Evolutionary conservation across 2,888 invertebrate genomes (phyloP), one percentile per base, ranked within the genome.

Genomic region (Noctua janthe): DNA sequence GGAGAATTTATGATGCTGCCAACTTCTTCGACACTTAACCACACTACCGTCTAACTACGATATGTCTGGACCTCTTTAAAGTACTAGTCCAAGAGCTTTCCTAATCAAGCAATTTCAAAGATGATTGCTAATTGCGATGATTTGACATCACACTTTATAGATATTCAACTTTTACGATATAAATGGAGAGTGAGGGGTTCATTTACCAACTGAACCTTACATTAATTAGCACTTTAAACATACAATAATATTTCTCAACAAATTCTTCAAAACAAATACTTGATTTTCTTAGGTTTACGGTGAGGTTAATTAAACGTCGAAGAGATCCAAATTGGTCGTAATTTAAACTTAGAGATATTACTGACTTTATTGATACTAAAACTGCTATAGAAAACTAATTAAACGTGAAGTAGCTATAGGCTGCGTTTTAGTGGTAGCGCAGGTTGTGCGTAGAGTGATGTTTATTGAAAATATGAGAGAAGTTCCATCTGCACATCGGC

Each of bases 311-410:
- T 75, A 87, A 78, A 87, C 51, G 67, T 43, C 73, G 59, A 29
- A 78, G 7, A 43, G 62, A 51, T 78, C 56, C 23, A 35, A 85
- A 77, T 74, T 43, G 66, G 29, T 78, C 77, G 64, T 86, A 84
- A 85, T 67, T 75, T 77, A 77, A 29, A 67, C 62, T n/a, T 71
- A 23, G 62, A 72, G 56, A 71, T 56, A 81, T 51, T 66, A 69
- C n/a, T 5, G 49, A 81, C 54, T 85, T 81, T 81, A 87, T 81
- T 64, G 56, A 78, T 73, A 76, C 64, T 84, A 80, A 83, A 84
- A 80, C 47, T 62, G 66, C 49, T 70, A 62, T 67, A 82, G 67
- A 77, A 83, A 82, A 72, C 20, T 43, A 69, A 82, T 77, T 75
- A 79, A 85, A 72, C 64, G 47, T 77, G 75, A 72, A 70, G 59